phyloP scores from a whole-genome alignment of 2,113 vertebrate species.

The Anoura caudifer region DNA sequence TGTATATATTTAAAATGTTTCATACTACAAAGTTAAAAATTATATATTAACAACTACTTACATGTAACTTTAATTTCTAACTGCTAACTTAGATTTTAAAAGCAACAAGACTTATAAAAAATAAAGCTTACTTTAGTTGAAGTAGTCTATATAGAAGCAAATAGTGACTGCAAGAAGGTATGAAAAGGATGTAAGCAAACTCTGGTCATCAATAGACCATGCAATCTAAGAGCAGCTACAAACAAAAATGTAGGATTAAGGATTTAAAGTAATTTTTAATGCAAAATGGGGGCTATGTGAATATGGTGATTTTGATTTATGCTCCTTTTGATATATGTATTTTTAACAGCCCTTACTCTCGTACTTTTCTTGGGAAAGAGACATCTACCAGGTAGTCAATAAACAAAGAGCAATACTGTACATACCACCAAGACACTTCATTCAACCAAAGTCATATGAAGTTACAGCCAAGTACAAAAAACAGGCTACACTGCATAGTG shows the following conservation, averaged over 20 bases:
- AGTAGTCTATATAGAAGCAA: neutral
- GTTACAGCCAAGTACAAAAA: neutral
- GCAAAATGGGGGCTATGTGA: neutral
- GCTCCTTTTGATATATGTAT: neutral
- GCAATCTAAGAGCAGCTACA: neutral
- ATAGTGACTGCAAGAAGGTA: neutral
- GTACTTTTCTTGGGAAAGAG: neutral
- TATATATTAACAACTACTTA: neutral
- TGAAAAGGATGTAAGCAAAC: neutral
- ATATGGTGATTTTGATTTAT: neutral
- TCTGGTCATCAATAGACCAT: neutral
- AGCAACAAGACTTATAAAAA: neutral
- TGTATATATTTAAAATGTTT: neutral
- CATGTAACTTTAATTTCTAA: neutral
- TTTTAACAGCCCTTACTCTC: neutral
- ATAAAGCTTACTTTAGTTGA: neutral
- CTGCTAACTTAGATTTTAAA: neutral
- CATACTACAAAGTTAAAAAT: neutral
- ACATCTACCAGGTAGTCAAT: neutral
- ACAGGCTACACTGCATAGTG: neutral
- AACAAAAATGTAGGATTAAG: neutral
- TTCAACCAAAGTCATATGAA: neutral
- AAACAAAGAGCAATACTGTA: neutral
- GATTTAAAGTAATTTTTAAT: neutral
- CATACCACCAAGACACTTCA: neutral